Percentiles rank a stretch among this genome's conserved stretches.
Conservation (phyloP, 2,797 vertebrate species). For the Cynopterus sphinx region DNA sequence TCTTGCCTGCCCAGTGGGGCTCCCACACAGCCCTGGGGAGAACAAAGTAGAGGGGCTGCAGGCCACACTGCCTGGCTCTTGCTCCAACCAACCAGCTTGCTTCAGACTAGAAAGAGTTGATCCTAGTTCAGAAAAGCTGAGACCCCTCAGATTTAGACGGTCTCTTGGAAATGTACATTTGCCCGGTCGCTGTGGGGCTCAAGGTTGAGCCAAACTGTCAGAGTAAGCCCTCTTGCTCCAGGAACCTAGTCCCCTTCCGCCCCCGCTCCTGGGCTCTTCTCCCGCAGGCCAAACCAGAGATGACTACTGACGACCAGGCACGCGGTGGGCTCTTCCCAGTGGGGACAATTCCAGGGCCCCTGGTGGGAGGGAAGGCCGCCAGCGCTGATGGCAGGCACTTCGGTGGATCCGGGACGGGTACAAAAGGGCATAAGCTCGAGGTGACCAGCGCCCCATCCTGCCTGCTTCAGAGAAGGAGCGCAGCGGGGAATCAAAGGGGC, state of each 20-base stretch:
- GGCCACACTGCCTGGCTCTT: background rate
- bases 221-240: conserved; percentile 10
- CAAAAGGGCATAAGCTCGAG: background rate
- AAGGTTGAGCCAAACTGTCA: background rate
- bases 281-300: background rate
- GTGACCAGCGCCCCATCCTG: conserved; percentile 54
- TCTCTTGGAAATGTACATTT: background rate
- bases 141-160: background rate
- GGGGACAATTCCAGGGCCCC: background rate
- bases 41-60: background rate
- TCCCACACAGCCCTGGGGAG: background rate
- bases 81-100: background rate
- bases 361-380: background rate
- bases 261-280: background rate
- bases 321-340: background rate
- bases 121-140: conserved; percentile 30
- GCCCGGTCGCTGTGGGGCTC: background rate
- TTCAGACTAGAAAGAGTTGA: background rate
- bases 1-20: background rate
- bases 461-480: conserved; percentile 92
- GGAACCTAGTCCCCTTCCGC: background rate
- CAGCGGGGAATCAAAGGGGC: conserved; percentile 89
- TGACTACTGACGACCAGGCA: background rate
- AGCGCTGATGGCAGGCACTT: background rate
- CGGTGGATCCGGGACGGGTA: conserved; percentile 70